Evolutionary conservation across 2,797 vertebrate species (phyloP).

Genomic region (Lithobates sylvaticus): DNA sequence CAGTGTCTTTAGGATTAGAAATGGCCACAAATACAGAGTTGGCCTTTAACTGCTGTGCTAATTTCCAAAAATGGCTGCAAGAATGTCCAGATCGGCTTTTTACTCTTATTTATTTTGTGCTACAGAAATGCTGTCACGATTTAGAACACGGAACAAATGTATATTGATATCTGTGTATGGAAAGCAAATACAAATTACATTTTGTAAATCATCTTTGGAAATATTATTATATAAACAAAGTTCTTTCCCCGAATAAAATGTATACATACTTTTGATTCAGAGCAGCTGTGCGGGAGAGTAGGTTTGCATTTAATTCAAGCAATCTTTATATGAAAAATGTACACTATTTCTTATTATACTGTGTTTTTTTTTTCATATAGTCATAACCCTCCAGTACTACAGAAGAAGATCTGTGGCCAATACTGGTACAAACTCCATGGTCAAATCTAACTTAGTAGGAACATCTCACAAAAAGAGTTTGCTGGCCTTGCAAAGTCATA

Average conservation of each 20-base stretch:
- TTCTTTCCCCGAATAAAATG: neutral
- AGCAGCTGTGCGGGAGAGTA: constrained; percentile 25
- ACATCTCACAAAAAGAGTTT: neutral
- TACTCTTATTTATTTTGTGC: neutral
- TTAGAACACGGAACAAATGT: neutral
- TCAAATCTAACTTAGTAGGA: no score
- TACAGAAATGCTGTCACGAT: neutral
- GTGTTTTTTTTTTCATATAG: neutral
- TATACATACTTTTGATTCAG: constrained; percentile 37
- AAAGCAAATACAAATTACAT: neutral
- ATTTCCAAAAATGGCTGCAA: neutral
- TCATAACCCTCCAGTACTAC: no score
- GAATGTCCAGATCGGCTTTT: neutral
- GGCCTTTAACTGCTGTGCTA: no score
- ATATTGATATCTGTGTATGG: neutral
- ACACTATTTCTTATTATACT: neutral
- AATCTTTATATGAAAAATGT: neutral
- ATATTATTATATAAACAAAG: neutral
- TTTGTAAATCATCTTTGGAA: constrained; percentile 20
- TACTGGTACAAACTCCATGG: no score
- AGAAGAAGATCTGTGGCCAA: no score
- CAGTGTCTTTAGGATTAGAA: no score
- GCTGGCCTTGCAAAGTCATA: neutral
- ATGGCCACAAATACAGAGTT: no score
- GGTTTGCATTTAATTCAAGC: neutral